These are phyloP conservation scores for Cepaea nemoralis DNA, from an alignment of 1,140 invertebrate species.

Conservation along the genomic window DNA sequence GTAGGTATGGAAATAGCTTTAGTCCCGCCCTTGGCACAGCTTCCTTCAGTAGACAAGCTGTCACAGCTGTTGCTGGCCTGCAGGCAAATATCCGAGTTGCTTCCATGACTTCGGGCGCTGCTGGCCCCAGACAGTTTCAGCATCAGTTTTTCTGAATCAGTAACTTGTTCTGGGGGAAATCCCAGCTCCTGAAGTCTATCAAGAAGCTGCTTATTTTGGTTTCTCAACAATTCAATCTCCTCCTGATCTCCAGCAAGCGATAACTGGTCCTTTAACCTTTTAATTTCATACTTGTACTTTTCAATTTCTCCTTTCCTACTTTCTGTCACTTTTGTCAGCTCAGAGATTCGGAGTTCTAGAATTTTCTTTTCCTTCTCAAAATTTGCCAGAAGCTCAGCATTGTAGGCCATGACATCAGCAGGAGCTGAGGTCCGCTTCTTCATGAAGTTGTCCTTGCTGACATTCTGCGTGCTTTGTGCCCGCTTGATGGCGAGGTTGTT, in stretches of 20 bases:
- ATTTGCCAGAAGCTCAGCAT: slow-evolving; percentile 71
- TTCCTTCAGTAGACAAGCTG: slow-evolving; percentile 60
- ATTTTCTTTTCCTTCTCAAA: slow-evolving; percentile 72
- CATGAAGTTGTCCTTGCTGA: slow-evolving; percentile 63
- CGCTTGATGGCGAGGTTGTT: slow-evolving; percentile 61
- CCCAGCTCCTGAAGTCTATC: slow-evolving; percentile 68
- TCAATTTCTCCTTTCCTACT: slow-evolving; percentile 71
- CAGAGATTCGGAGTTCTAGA: slow-evolving; percentile 69
- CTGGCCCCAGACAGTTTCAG: slow-evolving; percentile 50
- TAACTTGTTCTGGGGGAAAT: slow-evolving; percentile 67
- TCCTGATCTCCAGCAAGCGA: slow-evolving; percentile 55
- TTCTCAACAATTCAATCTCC: slow-evolving; percentile 62
- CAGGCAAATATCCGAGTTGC: slow-evolving; percentile 43
- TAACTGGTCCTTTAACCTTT: slow-evolving; percentile 62
- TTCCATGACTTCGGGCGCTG: slow-evolving; percentile 35
- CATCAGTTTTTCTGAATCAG: slow-evolving; percentile 69
- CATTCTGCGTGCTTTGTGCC: slow-evolving; percentile 69
- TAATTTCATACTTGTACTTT: slow-evolving; percentile 68
- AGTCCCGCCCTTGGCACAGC: slow-evolving; percentile 29
- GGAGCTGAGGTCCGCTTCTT: slow-evolving; percentile 67
- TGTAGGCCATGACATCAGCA: slow-evolving; percentile 71
- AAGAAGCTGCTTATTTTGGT: slow-evolving; percentile 66
- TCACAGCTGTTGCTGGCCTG: slow-evolving; percentile 63
- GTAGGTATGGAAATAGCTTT: not conserved
- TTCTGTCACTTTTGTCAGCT: slow-evolving; percentile 69